Conservation (phyloP, 2,113 vertebrate species). For the Seriola aureovittata region DNA sequence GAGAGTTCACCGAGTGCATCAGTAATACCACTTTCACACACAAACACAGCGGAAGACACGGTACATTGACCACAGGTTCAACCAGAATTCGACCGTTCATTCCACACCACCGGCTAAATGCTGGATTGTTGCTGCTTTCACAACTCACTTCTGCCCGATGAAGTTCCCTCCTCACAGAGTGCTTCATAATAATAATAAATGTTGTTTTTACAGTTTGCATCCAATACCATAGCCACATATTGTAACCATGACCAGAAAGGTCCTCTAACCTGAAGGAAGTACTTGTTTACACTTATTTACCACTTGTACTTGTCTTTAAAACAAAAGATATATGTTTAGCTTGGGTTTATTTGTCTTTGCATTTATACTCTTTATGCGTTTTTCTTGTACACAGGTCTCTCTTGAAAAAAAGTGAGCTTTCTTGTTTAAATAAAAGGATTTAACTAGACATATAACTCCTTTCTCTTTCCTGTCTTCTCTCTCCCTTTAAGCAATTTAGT, state of each 20-base stretch:
- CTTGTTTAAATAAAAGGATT: not conserved
- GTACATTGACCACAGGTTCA: slow-evolving; percentile 45
- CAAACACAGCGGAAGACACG: slow-evolving; percentile 35
- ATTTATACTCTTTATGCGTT: not conserved
- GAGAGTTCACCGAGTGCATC: slow-evolving; percentile 44
- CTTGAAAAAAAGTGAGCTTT: too few relatives aligned
- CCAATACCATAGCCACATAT: not conserved
- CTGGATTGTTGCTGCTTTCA: slow-evolving; percentile 15
- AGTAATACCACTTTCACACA: slow-evolving; percentile 36
- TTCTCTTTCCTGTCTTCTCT: not conserved
- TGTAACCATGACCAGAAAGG: not conserved
- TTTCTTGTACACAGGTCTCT: not conserved
- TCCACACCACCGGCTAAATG: slow-evolving; percentile 42
- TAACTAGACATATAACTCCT: not conserved
- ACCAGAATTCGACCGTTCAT: slow-evolving; percentile 40
- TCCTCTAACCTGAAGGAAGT: not conserved
- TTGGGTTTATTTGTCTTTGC: not conserved
- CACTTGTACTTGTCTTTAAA: too few relatives aligned
- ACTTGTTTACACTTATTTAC: too few relatives aligned
- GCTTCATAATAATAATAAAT: not conserved
- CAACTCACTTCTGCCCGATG: not conserved
- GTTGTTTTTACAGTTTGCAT: not conserved
- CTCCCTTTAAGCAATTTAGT: not conserved
- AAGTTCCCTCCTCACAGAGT: not conserved
- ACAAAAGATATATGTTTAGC: too few relatives aligned